Evolutionary conservation across 1,140 invertebrate species (phyloP), one percentile per base, ranked within the genome.

Genomic region (Procambarus virginalis): DNA sequence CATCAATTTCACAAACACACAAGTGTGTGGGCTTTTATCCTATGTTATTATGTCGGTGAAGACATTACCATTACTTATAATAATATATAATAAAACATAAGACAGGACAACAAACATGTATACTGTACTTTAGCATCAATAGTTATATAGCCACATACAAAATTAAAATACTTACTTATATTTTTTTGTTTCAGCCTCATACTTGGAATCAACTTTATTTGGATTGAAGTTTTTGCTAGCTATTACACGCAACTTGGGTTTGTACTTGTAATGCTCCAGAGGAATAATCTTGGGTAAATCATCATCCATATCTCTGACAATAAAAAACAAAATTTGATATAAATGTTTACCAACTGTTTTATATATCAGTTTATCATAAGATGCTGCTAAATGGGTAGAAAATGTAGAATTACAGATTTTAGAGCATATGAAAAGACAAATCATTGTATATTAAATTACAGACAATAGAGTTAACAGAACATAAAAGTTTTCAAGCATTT

Each of bases 191-290:
- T 88, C 86, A 34, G 22, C 48, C 3, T 3, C 5, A 48, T 58
- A 64, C 17, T 81, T 55, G 3, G 78, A 3, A 0, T 78, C 48
- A 51, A 88, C 86, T 48, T 88, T 88, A 12, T 55, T 76, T 17
- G 48, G 64, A 45, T 51, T 88, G 86, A 88, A 88, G 79, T 81
- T 81, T 46, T 88, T 88, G 9, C 5, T 34, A 6, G 86, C 86
- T 22, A 88, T 88, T 17, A 49, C 8, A 5, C 70, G 48, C 58
- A 88, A 73, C 12, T 48, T 81, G 0, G 3, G 22, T 2, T n/a
- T 70, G 78, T 82, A 88, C 17, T 73, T 55, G 64, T 88, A 88
- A 2, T 58, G 6, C 6, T 82, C 14, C 60, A 82, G 68, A 0
- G 45, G 64, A 14, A 55, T 48, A 46, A 46, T 73, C 48, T 88